These are phyloP conservation scores for Eristalis intricaria DNA, from an alignment of 2,888 invertebrate species.

Conservation along the genomic window DNA sequence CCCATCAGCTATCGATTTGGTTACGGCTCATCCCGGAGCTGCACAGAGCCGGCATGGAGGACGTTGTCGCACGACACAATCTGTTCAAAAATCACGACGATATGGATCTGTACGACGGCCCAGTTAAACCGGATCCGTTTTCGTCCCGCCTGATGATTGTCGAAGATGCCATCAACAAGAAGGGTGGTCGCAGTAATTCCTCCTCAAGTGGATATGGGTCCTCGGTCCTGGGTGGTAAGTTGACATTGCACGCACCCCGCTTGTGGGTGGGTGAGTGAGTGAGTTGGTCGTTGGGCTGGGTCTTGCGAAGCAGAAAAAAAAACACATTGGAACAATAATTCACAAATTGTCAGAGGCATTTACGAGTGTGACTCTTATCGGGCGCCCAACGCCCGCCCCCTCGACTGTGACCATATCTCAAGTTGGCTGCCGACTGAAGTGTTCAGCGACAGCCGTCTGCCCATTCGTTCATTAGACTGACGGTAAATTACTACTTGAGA, in stretches of 20 bases:
- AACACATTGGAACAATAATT: slow-evolving; percentile 10
- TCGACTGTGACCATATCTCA: slow-evolving; percentile 19
- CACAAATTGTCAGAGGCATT: slow-evolving; percentile 39
- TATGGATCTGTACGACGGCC: slow-evolving; percentile 93
- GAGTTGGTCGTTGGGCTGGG: not conserved
- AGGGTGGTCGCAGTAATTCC: slow-evolving; percentile 77
- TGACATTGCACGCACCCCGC: not conserved
- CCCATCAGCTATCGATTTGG: slow-evolving; percentile 98
- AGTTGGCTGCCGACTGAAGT: not conserved
- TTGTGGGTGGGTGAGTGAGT: not conserved
- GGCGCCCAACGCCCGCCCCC: not conserved
- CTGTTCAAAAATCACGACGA: slow-evolving; percentile 94
- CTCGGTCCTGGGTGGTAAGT: slow-evolving; percentile 80
- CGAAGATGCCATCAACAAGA: slow-evolving; percentile 79
- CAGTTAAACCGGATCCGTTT: slow-evolving; percentile 92
- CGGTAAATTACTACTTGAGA: slow-evolving; percentile 42
- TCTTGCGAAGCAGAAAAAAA: slow-evolving; percentile 27
- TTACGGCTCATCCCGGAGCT: slow-evolving; percentile 95
- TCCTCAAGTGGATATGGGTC: slow-evolving; percentile 77
- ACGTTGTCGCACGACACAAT: slow-evolving; percentile 93
- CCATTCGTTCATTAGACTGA: slow-evolving; percentile 29
- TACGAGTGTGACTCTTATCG: slow-evolving; percentile 27
- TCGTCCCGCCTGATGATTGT: slow-evolving; percentile 78
- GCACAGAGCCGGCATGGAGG: slow-evolving; percentile 93
- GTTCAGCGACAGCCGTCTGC: not conserved